phyloP scores from a whole-genome alignment of 2,797 vertebrate species.

The Anguilla anguilla region DNA sequence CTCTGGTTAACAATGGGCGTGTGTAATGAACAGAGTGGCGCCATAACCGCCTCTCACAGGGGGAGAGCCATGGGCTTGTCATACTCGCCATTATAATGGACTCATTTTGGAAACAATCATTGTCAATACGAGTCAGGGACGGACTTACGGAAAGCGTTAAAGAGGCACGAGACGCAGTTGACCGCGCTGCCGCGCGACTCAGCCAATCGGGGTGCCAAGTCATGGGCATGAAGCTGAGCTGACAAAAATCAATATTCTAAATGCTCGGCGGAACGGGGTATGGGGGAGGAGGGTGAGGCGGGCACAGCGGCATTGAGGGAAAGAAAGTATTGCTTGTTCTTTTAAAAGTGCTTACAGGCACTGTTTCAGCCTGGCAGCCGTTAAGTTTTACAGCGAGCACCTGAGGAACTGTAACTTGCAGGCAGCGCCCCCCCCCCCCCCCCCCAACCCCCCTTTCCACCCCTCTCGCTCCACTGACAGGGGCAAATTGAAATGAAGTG shows the following conservation, averaged over 20 bases:
- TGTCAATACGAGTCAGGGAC: conserved; percentile 85
- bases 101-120: conserved; percentile 91
- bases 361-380: conserved; percentile 80
- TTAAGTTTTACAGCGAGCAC: conserved; percentile 80
- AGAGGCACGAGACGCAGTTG: conserved; percentile 73
- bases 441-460: conserved; percentile 59
- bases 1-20: conserved; percentile 65
- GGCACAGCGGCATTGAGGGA: conserved; percentile 62
- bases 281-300: conserved; percentile 68
- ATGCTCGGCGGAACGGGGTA: conserved; percentile 70
- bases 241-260: conserved; percentile 77
- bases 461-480: conserved; percentile 79
- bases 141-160: conserved; percentile 68
- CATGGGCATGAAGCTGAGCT: conserved; percentile 78
- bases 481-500: conserved; percentile 87
- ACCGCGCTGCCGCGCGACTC: conserved; percentile 70
- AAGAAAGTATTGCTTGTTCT: conserved; percentile 82
- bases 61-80: conserved; percentile 71
- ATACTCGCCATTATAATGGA: conserved; percentile 84
- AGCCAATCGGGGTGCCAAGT: conserved; percentile 78
- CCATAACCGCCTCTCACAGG: conserved; percentile 52
- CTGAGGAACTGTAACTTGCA: conserved; percentile 76
- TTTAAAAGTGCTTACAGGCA: conserved; percentile 82
- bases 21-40: conserved; percentile 68
- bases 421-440: conserved; percentile 69